A percentile compares a stretch with the other conserved stretches of the same genome.
Evolutionary conservation across 2,888 invertebrate genomes (phyloP).

Genomic region (Byasa hedistus): DNA sequence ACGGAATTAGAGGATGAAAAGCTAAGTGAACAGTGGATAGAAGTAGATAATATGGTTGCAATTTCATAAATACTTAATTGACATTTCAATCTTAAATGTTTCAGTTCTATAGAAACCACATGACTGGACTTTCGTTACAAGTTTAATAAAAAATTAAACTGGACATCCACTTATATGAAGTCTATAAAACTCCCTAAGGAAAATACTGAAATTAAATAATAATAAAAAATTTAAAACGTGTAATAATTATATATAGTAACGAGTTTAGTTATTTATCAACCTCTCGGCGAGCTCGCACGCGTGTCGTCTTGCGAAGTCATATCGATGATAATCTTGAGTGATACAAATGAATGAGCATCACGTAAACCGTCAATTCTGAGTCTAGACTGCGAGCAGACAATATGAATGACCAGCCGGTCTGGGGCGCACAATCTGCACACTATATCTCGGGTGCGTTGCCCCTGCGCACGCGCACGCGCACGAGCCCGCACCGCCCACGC

Average conservation of each 20-base stretch:
- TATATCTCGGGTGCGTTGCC: slow-evolving; percentile 52
- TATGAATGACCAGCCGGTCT: slow-evolving; percentile 39
- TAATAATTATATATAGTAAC: background rate
- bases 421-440: slow-evolving; percentile 35
- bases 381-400: slow-evolving; percentile 43
- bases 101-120: too few relatives aligned
- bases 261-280: background rate
- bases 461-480: slow-evolving; percentile 39
- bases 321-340: background rate
- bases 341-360: slow-evolving; percentile 3
- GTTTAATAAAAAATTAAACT: too few relatives aligned
- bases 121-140: too few relatives aligned
- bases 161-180: too few relatives aligned
- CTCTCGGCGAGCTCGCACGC: background rate
- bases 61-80: background rate
- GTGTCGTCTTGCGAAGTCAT: background rate
- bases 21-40: too few relatives aligned
- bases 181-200: too few relatives aligned
- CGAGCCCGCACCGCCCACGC: slow-evolving; percentile 10
- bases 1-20: too few relatives aligned
- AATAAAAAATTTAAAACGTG: background rate
- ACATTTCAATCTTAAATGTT: background rate
- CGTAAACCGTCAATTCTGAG: slow-evolving; percentile 18
- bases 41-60: too few relatives aligned
- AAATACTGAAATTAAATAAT: too few relatives aligned